phyloP scores from a whole-genome alignment of 2,888 invertebrate species.

The Cyrtodaria siliqua region DNA sequence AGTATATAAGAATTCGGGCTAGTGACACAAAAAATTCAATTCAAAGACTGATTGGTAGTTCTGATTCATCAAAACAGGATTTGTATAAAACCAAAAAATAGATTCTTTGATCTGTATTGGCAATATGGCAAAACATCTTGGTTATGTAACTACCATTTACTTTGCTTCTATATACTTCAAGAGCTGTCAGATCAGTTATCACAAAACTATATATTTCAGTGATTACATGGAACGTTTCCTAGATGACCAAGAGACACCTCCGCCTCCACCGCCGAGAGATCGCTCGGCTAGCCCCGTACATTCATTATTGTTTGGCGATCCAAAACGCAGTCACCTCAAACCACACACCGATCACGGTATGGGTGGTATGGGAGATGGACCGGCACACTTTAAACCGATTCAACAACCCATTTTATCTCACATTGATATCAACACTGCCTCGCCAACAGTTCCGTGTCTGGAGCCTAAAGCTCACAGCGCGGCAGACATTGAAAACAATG shows the following conservation, averaged over 20 bases:
- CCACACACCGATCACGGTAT: conserved; percentile 66
- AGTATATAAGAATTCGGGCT: no score
- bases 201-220: conserved; percentile 84
- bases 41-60: no score
- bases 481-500: conserved; percentile 39
- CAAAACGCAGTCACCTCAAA: conserved; percentile 84
- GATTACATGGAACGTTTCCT: conserved; percentile 97
- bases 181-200: no score
- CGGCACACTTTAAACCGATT: conserved; percentile 49
- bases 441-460: conserved; percentile 60
- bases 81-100: no score
- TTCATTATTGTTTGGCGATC: conserved; percentile 86
- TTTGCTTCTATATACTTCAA: no score
- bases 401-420: conserved; percentile 52
- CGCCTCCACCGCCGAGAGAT: conserved; percentile 73
- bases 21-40: no score
- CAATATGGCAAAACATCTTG: no score
- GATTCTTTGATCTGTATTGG: no score
- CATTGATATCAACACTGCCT: conserved; percentile 61
- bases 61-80: no score
- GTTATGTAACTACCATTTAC: no score
- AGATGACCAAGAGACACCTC: conserved; percentile 89
- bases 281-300: conserved; percentile 91
- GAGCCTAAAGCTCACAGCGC: conserved; percentile 32
- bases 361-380: conserved; percentile 53